Evolutionary conservation across 2,888 invertebrate species (phyloP).

Genomic region (Polietes domitor): DNA sequence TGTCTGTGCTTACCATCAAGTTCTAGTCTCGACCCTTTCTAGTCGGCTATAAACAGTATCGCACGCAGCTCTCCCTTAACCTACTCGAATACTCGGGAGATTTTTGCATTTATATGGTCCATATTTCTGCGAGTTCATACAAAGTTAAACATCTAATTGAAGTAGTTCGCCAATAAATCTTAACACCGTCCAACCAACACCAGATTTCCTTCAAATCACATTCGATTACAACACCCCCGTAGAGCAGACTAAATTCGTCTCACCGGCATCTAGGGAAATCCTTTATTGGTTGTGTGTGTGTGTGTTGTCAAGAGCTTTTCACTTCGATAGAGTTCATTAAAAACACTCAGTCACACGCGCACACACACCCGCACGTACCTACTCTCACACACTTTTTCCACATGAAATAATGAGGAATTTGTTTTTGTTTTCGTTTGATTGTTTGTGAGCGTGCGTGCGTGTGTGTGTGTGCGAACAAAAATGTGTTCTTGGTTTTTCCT

Average conservation of each 20-base stretch:
- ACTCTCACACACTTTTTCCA: slow-evolving; percentile 41
- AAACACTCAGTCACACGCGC: not conserved
- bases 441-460: slow-evolving; percentile 9
- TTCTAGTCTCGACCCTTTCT: too few species aligned
- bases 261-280: not conserved
- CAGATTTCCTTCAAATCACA: not conserved
- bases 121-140: too few species aligned
- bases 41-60: too few species aligned
- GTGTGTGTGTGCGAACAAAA: not conserved
- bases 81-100: too few species aligned
- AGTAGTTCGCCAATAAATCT: too few species aligned
- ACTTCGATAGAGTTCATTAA: slow-evolving; percentile 21
- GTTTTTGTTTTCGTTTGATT: slow-evolving; percentile 12
- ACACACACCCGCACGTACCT: not conserved
- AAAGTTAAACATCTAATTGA: too few species aligned
- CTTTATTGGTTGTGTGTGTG: not conserved
- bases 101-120: too few species aligned
- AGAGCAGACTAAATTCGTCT: not conserved
- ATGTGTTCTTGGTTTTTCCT: not conserved
- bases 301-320: not conserved
- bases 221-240: not conserved
- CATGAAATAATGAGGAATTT: slow-evolving; percentile 61
- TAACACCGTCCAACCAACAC: too few species aligned
- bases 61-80: too few species aligned
- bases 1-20: too few species aligned